Evolutionary conservation across 2,113 vertebrate genomes (phyloP), one percentile per base, ranked within the genome.

Genomic region (Mustela nigripes): DNA sequence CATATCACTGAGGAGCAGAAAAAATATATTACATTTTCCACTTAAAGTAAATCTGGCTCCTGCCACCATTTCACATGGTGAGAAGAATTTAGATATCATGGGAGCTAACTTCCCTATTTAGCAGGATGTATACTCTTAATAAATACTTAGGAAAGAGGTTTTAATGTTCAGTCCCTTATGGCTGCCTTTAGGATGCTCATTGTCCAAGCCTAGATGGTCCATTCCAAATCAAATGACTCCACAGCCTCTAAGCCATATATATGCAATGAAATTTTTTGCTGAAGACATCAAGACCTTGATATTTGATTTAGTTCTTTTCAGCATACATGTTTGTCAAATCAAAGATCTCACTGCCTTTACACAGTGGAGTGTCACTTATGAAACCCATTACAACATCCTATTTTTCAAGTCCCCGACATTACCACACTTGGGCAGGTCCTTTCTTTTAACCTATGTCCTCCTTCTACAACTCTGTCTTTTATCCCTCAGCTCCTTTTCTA

Each of bases 11-110:
- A 53, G 11, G 39, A 56, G 22, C 14, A 94, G 63, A 79, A 78
- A 95, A 84, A 81, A 11, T 28, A 89, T 42, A 62, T 88, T 71
- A 65, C 58, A 89, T 45, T 85, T 81, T 96, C 89, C 3, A 89
- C 63, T 80, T 53, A 67, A 89, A 62, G 91, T 85, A 36, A 85
- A 80, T 69, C 33, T 94, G 58, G 15, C n/a, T 73, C 31, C 83
- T 26, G 10, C 28, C 81, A 73, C 48, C 45, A 80, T 93, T 90
- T 82, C 39, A 53, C 33, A 26, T 21, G 28, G 36, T 56, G 48
- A 39, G 53, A 74, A 89, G 76, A 53, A 83, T 69, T 79, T 53
- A 67, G 24, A 78, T 88, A 74, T 83, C 50, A 11, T 22, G 36
- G 53, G 26, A 67, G 22, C 39, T 65, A 76, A 14, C 67, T 71